These are phyloP conservation scores for Andricus curvator DNA, from an alignment of 2,888 invertebrate species.

Conservation along the genomic window DNA sequence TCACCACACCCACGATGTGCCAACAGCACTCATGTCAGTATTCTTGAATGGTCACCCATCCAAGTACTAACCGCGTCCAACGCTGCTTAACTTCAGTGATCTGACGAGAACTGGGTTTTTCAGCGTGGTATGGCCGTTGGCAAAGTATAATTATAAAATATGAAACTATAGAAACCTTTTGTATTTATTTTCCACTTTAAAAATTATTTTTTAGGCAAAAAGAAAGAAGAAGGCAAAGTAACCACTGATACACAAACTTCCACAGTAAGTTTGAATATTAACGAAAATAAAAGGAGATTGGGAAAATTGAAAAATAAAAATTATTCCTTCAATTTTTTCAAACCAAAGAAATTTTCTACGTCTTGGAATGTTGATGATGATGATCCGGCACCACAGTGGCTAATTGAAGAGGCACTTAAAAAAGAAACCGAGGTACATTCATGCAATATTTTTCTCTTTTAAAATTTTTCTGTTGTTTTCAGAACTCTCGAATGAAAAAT, in stretches of 20 bases:
- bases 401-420: slow-evolving; percentile 61
- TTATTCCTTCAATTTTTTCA: neutral
- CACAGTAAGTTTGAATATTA: neutral
- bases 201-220: neutral
- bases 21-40: no score
- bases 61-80: no score
- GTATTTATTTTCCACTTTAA: neutral
- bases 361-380: slow-evolving; percentile 38
- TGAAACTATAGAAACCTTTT: neutral
- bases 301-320: neutral
- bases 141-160: no score
- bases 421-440: slow-evolving; percentile 43
- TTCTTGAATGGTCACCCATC: no score
- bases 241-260: neutral
- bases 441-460: neutral
- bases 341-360: neutral
- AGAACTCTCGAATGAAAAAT: no score
- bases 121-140: no score
- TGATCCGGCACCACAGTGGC: slow-evolving; percentile 62
- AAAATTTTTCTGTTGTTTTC: no score
- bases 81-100: no score
- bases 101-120: no score
- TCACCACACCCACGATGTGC: no score
- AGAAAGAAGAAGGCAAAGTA: neutral
- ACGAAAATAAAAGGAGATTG: neutral